Evolutionary conservation across 53 echinoderm and acorn worm species (phyloP), one percentile per base, ranked within the genome.

Genomic region (Mesocentrotus franciscanus): DNA sequence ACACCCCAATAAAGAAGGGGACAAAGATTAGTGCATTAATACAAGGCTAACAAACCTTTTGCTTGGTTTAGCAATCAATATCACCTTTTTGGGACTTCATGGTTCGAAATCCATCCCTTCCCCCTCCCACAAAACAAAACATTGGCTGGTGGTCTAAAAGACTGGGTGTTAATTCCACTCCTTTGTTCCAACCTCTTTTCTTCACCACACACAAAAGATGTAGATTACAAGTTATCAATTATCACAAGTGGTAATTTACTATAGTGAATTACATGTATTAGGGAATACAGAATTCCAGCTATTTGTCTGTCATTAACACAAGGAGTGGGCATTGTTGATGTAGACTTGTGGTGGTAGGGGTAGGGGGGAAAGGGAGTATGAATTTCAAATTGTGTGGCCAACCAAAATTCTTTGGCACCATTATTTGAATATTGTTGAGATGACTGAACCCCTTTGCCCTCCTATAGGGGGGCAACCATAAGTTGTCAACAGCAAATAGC

Each of bases 311-410:
- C 87, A 87, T 87, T 58, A 87, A 57, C 87, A 9, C 58, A 58
- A 10, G 0, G 56, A 2, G 58, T 87, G 58, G n/a, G 87, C 22
- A 27, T 15, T 87, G 57, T 39, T 58, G 58, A 87, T 58, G 11
- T 58, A 55, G 10, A n/a, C 10, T 26, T 87, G 87, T 58, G 87
- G 87, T 87, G 24, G 84, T 9, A 22, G 20, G 11, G 4, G 9
- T n/a, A 58, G 58, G 87, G 87, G 87, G 58, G 1, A 74, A 56
- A n/a, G 0, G 58, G 24, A 14, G 87, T 30, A 27, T 87, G 58
- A 34, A 57, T 87, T 87, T 87, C 87, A 57, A 57, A 87, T 87
- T 57, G 87, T 87, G 87, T 87, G 87, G 87, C 87, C 87, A 8
- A 26, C 17, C 11, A 57, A 57, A 58, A 58, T 87, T 87, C 87